Conservation (phyloP, 1,140 invertebrate genomes). For the Batillaria attramentaria region DNA sequence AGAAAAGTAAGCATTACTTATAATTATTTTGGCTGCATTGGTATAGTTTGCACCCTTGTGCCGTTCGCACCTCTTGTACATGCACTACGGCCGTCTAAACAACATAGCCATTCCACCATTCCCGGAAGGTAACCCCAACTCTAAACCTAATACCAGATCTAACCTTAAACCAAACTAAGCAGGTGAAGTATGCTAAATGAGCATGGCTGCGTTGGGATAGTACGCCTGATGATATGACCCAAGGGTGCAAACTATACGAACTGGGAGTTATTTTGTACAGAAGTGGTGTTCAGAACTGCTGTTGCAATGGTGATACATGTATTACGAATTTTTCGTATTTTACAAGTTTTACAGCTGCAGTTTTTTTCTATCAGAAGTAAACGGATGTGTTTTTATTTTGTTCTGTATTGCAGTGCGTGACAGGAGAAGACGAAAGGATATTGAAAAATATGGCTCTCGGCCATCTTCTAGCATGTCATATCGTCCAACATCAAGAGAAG, state of each 20-base stretch:
- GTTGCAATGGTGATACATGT: background rate
- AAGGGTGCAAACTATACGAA: too few species aligned
- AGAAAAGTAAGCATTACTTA: conserved; percentile 61
- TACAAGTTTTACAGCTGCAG: background rate
- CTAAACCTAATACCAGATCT: too few species aligned
- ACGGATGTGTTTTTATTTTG: background rate
- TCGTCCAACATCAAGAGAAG: conserved; percentile 36
- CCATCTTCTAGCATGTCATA: conserved; percentile 47
- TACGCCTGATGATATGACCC: too few species aligned
- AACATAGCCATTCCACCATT: too few species aligned
- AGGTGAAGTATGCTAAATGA: too few species aligned
- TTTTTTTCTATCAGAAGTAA: background rate
- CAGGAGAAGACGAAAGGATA: conserved; percentile 48
- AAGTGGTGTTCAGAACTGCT: background rate
- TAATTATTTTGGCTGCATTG: too few species aligned
- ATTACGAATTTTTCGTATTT: background rate
- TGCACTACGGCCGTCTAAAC: too few species aligned
- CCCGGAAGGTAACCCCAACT: too few species aligned
- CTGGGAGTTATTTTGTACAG: background rate
- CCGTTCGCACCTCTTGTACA: too few species aligned
- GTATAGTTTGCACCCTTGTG: too few species aligned
- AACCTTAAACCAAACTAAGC: too few species aligned
- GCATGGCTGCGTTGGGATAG: too few species aligned
- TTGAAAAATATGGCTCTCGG: conserved; percentile 45
- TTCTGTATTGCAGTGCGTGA: conserved; percentile 48